These are phyloP conservation scores for Drosophila sp. DNA, from an alignment of 1,140 invertebrate genomes.

Conservation along the genomic window DNA sequence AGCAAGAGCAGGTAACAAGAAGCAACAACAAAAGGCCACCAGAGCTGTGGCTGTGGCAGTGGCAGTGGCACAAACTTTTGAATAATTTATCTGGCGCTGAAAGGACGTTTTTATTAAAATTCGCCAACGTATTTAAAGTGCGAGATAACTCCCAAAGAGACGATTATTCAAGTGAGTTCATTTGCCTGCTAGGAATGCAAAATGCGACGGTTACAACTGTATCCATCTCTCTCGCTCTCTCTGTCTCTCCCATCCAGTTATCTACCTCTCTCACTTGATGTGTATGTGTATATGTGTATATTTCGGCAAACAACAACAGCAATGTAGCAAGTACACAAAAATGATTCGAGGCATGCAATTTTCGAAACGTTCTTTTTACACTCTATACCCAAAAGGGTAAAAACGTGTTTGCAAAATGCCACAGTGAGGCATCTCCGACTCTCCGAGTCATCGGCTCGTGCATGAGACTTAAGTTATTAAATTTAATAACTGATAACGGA, in stretches of 20 bases:
- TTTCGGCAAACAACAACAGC: conserved; percentile 30
- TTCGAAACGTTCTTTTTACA: conserved; percentile 27
- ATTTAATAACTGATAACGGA: conserved; percentile 25
- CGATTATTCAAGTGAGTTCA: conserved; percentile 82
- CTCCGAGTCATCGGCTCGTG: background rate
- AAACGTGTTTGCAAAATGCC: conserved; percentile 6
- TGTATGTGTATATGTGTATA: conserved; percentile 1
- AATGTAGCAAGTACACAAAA: conserved; percentile 32
- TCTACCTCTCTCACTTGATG: no score
- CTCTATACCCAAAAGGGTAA: conserved; percentile 31
- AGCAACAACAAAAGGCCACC: conserved; percentile 27
- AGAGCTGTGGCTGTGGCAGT: conserved; percentile 50
- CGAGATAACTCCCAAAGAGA: conserved; percentile 79
- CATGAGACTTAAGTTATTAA: conserved; percentile 29
- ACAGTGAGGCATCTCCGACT: conserved; percentile 6
- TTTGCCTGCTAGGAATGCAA: conserved; percentile 73
- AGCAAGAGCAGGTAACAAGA: conserved; percentile 14
- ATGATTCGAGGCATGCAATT: conserved; percentile 35
- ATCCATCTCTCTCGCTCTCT: background rate
- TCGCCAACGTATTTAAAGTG: conserved; percentile 81
- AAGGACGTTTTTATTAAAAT: conserved; percentile 83
- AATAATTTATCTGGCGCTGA: conserved; percentile 82
- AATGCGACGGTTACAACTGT: conserved; percentile 38
- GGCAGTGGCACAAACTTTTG: conserved; percentile 76
- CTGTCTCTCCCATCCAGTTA: background rate